Evolutionary conservation across 2,888 invertebrate species (phyloP), one percentile per base, ranked within the genome.

Genomic region (Chrysina gloriosa): DNA sequence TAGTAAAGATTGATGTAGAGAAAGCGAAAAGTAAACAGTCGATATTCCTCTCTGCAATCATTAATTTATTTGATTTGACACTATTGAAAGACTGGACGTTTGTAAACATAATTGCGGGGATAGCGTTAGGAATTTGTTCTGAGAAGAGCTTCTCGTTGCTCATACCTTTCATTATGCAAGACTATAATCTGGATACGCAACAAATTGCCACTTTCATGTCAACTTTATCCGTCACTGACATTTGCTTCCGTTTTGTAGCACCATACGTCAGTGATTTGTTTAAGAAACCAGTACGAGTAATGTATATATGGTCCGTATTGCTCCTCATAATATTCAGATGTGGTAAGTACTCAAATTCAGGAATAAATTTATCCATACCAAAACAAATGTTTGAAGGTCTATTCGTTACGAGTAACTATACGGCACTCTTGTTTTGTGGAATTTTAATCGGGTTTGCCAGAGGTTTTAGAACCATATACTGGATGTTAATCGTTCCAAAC

Each of bases 121-220:
- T 90, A 77, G 87, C 89, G 0, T 78, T 89, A 31, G 89, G 89
- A 2, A 84, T 88, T 7, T 88, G 88, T 73, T 88, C 88, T 0
- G 90, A 90, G 77, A 85, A 88, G 0, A 90, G 89, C 75, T 90
- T 90, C 75, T 86, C 89, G 0, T 76, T 88, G 5, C 75, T 90
- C 47, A 83, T 87, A 5, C 89, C 90, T 2, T 86, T 90, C 36
- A 89, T 90, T 64, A 79, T 90, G 3, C 84, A 84, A 42, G 90
- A 90, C 71, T 86, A 87, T 83, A 77, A 84, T 16, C 87, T 88
- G 72, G 80, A 84, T 48, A 88, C 85, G 0, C 75, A 81, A 3
- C 80, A 87, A 69, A 88, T 88, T 63, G 89, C 89, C 0, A 82
- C 80, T 25, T 75, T 89, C 14, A 88, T 90, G 89, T 86, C 89